Base-by-base conservation (phyloP, 2,113 vertebrate species). In the Mus pahari region DNA sequence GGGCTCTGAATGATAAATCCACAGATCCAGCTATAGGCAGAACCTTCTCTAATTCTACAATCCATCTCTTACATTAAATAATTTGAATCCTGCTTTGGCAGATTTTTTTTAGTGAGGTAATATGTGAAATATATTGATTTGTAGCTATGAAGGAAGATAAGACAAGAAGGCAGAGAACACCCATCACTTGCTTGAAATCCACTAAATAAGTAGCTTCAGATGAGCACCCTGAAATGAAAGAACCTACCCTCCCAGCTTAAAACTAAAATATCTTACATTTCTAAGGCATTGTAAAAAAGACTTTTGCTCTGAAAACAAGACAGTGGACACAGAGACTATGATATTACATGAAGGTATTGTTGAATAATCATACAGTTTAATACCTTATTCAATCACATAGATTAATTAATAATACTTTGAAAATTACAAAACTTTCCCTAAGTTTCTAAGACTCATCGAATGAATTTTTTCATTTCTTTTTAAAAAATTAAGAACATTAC, bases 51-150 rank as follows among this genome's bases (percentile, higher is more conserved):
- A 39, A 24, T 17, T 31, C 33, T 82, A 11, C 33, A 36, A 11
- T 50, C 1, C 1, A 12, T 26, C 53, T 58, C 11, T 1, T 48
- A 0, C 8, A 26, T 28, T 62, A 87, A 94, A 71, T 70, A 16
- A 70, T 0, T 90, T 39, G 50, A 83, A 97, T 82, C 53, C 73
- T 96, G 89, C 83, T 97, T 97, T 98, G n/a, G n/a, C 95, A 97
- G 90, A 96, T 70, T 97, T 95, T 96, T 96, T 96, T 96, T 93
- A 92, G 60, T 92, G 94, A 91, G 94, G 82, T 53, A 50, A 55
- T 93, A 96, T 60, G 78, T 73, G 74, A 90, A 94, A 96, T 96
- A 94, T 96, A 66, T 62, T 77, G 58, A 58, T 62, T 77, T 75
- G 10, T 60, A n/a, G 17, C 11, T 26, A 39, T 64, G n/a, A 26